Percentiles rank a stretch among this genome's conserved stretches.
These are phyloP conservation scores for Melanotaenia duboulayi DNA, from an alignment of 2,113 vertebrate genomes.

Conservation along the genomic window DNA sequence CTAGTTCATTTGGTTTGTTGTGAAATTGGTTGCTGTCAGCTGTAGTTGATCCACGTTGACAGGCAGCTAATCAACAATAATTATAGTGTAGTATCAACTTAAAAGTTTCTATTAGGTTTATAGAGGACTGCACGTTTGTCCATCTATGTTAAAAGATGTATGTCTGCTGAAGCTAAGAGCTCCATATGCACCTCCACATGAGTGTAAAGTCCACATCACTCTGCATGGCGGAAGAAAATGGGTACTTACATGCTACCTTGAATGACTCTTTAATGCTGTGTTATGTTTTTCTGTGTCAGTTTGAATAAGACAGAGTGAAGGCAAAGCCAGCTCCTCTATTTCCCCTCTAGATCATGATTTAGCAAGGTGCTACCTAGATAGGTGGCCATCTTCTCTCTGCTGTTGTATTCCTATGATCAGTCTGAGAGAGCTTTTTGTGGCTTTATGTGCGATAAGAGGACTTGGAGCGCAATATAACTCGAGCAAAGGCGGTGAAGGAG, in stretches of 20 bases:
- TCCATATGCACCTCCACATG: no score
- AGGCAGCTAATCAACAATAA: no score
- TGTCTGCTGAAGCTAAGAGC: no score
- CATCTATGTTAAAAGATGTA: no score
- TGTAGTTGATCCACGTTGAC: no score
- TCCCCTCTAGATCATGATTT: slow-evolving; percentile 40
- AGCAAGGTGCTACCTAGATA: neutral
- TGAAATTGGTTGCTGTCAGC: neutral
- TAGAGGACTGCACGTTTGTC: no score
- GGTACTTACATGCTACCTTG: neutral
- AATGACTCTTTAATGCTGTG: neutral
- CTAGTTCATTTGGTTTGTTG: neutral
- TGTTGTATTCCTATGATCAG: neutral
- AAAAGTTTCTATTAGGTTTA: no score
- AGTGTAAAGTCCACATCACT: no score
- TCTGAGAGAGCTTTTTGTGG: neutral
- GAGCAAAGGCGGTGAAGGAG: slow-evolving; percentile 1
- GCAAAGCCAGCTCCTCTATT: neutral
- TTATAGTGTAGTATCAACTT: no score
- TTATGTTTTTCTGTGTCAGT: slow-evolving; percentile 1
- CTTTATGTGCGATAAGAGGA: neutral
- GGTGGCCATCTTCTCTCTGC: neutral
- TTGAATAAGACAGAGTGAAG: neutral
- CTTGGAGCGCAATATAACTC: neutral
- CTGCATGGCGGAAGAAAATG: no score